A percentile compares a stretch with the other conserved stretches of the same genome.
Conservation (phyloP, 2,888 invertebrate genomes). For the Osmoderma eremita region DNA sequence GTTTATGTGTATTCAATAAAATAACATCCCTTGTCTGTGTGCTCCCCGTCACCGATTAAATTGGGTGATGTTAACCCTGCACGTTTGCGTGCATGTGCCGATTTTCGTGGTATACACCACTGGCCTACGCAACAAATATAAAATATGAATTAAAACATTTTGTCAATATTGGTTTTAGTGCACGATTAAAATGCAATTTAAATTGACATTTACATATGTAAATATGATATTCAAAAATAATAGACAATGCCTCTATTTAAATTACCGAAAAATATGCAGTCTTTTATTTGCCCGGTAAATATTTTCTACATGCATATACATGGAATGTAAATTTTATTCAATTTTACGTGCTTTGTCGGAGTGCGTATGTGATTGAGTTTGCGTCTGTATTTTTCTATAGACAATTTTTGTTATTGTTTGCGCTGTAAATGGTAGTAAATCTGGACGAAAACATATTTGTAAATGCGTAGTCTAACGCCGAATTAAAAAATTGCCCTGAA, state of each 20-base stretch:
- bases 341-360: constrained; percentile 29
- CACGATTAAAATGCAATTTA: constrained; percentile 48
- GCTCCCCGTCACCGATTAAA: constrained; percentile 14
- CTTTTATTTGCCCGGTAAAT: constrained; percentile 44
- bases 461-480: not conserved
- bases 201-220: constrained; percentile 46
- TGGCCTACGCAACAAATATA: constrained; percentile 39
- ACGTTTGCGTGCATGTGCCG: not conserved
- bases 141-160: constrained; percentile 46
- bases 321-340: constrained; percentile 44
- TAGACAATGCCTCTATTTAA: constrained; percentile 45
- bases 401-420: constrained; percentile 39
- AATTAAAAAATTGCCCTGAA: not conserved
- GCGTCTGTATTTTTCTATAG: constrained; percentile 20
- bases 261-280: constrained; percentile 44
- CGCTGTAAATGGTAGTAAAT: constrained; percentile 29
- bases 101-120: constrained; percentile 2
- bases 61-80: not conserved
- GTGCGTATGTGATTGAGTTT: constrained; percentile 10
- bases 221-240: constrained; percentile 46
- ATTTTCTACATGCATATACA: constrained; percentile 44
- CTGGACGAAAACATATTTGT: constrained; percentile 6
- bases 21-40: constrained; percentile 14
- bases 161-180: constrained; percentile 48
- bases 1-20: constrained; percentile 28